Evolutionary conservation across 2,113 vertebrate genomes (phyloP), one percentile per base, ranked within the genome.

Genomic region (Micronycteris hirsuta): DNA sequence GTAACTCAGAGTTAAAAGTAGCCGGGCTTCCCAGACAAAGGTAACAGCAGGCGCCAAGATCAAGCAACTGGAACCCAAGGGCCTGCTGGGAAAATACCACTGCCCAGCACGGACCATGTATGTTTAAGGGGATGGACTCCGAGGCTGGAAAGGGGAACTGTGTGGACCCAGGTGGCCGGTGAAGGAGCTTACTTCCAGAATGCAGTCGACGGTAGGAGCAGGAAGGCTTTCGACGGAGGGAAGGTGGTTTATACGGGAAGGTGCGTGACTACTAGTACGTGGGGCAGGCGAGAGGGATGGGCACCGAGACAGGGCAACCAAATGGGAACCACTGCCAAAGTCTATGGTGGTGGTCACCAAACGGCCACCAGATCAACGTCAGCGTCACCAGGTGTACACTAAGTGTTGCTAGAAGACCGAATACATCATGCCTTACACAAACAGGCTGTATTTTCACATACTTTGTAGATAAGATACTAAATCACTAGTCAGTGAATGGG

Each of bases 21-120:
- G 16, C 22, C 17, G 33, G 16, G 38, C 43, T 65, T 68, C 26
- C 68, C 77, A 70, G 54, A 84, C 31, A n/a, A 56, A 56, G 22
- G 58, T 10, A 65, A 24, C 2, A 28, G 20, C 0, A 8, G 1
- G 49, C 3, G 0, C 31, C 16, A 74, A 24, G 49, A 26, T 61
- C 58, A 43, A 65, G 77, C 31, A 9, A 28, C 28, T 16, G 61
- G 73, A 67, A 52, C 74, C 31, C 26, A 56, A 61, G 31, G 26
- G 36, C 6, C 63, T 63, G 13, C 31, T 49, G n/a, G 16, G 31
- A 14, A 8, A 22, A 9, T 67, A 38, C 17, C 2, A 22, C 1
- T 56, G 14, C 38, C 77, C 47, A 54, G 63, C 47, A 43, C 3
- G 24, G 13, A 41, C n/a, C 5, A 0, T 2, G 1, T 10, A 5